Conservation (phyloP, 64 coral and sea anemone species). For the Cladopsammia gracilis region DNA sequence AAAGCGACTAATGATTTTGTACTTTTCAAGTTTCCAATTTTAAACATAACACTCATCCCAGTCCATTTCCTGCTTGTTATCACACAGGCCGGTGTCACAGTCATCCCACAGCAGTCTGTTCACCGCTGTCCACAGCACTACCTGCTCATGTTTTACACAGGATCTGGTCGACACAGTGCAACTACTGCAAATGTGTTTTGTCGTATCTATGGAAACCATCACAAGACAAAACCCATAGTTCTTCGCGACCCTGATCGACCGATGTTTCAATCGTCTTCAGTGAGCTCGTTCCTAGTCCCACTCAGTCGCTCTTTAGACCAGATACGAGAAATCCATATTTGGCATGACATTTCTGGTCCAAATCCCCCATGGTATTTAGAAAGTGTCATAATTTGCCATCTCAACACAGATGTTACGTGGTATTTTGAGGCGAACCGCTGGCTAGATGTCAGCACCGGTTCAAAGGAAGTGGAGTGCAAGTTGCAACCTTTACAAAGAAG, state of each 20-base stretch:
- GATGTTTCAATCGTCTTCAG: conserved; percentile 63
- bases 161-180: conserved; percentile 65
- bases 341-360: conserved; percentile 77
- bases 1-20: too few species aligned
- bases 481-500: conserved; percentile 45
- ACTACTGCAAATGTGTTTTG: conserved; percentile 78
- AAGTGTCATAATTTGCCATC: conserved; percentile 67
- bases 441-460: conserved; percentile 50
- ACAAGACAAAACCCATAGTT: conserved; percentile 68
- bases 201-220: conserved; percentile 64
- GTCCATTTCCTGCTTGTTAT: not conserved
- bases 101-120: conserved; percentile 68
- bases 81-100: conserved; percentile 58
- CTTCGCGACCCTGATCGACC: conserved; percentile 69
- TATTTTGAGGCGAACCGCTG: conserved; percentile 78
- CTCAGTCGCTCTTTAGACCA: conserved; percentile 56
- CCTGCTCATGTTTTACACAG: conserved; percentile 78
- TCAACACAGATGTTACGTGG: conserved; percentile 68
- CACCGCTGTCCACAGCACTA: conserved; percentile 66
- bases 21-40: too few species aligned
- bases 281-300: conserved; percentile 64
- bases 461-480: conserved; percentile 61
- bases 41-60: too few species aligned
- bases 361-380: conserved; percentile 78
- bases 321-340: conserved; percentile 71